Evolutionary conservation across 2,888 invertebrate genomes (phyloP), one percentile per base, ranked within the genome.

Genomic region (Stegana nigrithorax): DNA sequence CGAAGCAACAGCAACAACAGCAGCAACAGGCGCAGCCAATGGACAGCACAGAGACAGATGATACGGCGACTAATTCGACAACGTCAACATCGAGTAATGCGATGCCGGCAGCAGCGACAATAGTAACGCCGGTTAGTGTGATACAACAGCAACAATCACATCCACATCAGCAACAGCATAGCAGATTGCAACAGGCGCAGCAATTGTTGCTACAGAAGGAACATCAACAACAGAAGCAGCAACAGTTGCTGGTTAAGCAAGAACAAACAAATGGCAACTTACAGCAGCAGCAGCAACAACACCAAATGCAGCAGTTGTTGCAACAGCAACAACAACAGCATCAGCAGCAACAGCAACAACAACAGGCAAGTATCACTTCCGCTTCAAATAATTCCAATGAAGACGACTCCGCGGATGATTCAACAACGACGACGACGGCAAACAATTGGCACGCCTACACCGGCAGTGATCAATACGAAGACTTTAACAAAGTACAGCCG

Each of bases 71-170:
- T 6, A 80, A 80, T 45, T 80, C 79, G 8, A 76, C 75, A 10
- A 78, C 75, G 69, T 78, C 81, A 32, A 80, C 81, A 27, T 75
- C 77, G 45, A 77, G 77, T 12, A 76, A 77, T 39, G 75, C 78
- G 65, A 67, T 72, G 51, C 57, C 2, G 27, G 25, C 32, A 23
- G 51, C 25, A n/a, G 21, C 14, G 32, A 21, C 4, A 32, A 4
- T 12, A 36, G 6, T 17, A 14, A 14, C 4, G 1, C 17, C 50
- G 36, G 6, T 36, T 21, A n/a, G 19, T n/a, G 27, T 39, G n/a
- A 73, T 84, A 36, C 72, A 85, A 26, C 83, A 83, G 72, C 84
- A 85, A 64, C 84, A 81, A 60, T 83, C 84, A 69, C 81, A 86
- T 26, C 62, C 82, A 60, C 83, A 85, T 67, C 82, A 86, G 51